A percentile compares a stretch with the other conserved stretches of the same genome.
These are phyloP conservation scores for Melipona quadrifasciata DNA, from an alignment of 1,140 invertebrate species.

Conservation along the genomic window DNA sequence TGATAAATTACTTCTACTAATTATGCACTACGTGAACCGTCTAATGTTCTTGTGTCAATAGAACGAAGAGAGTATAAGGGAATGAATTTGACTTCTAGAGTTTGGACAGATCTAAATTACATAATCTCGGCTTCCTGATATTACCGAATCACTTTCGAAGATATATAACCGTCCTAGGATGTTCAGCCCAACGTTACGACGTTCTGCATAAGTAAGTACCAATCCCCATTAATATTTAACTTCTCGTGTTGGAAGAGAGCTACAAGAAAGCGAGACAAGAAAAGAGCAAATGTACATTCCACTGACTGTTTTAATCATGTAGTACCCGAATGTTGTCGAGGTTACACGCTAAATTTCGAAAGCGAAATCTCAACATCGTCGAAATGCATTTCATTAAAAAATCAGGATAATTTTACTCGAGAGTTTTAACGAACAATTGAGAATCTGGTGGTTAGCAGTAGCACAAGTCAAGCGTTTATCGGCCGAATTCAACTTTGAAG, in stretches of 20 bases:
- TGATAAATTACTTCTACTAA: neutral
- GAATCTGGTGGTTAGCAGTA: too few relatives aligned
- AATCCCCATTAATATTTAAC: neutral
- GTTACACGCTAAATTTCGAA: too few relatives aligned
- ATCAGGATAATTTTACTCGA: too few relatives aligned
- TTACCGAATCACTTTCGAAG: neutral
- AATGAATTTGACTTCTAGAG: constrained; percentile 9
- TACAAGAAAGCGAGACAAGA: neutral
- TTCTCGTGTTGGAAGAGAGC: neutral
- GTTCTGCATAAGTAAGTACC: neutral
- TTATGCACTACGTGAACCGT: neutral
- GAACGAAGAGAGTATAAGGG: neutral
- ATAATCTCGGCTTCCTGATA: constrained; percentile 26
- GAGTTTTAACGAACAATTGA: too few relatives aligned
- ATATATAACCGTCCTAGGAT: neutral
- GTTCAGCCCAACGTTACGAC: neutral
- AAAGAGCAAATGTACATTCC: neutral
- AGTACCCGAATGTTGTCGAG: too few relatives aligned
- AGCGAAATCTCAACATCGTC: too few relatives aligned
- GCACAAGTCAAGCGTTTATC: too few relatives aligned
- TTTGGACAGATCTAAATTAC: constrained; percentile 17
- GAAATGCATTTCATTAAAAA: too few relatives aligned
- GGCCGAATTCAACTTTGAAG: too few relatives aligned
- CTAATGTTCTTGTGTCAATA: neutral
- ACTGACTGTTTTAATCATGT: neutral